phyloP scores from a whole-genome alignment of 2,113 vertebrate genomes.

The Microcebus lehilahytsara region DNA sequence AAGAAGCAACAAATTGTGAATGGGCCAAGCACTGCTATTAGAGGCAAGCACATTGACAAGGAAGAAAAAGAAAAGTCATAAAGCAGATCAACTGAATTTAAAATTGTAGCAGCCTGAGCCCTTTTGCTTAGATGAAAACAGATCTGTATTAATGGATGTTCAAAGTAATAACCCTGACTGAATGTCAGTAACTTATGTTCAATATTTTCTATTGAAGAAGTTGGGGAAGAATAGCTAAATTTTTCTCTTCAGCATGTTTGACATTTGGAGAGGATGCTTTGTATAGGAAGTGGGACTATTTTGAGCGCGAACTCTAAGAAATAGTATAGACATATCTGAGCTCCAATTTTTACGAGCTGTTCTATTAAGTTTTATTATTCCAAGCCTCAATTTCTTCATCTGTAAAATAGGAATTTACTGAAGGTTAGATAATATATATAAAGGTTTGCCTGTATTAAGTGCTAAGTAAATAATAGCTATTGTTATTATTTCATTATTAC shows the following conservation, averaged over 20 bases:
- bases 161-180: background rate
- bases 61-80: background rate
- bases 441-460: background rate
- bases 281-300: background rate
- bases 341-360: background rate
- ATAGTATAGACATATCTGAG: background rate
- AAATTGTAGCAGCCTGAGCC: background rate
- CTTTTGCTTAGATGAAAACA: background rate
- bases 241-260: background rate
- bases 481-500: background rate
- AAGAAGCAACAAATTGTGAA: background rate
- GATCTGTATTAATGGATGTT: background rate
- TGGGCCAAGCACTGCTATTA: background rate
- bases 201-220: slow-evolving; percentile 12
- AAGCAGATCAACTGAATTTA: background rate
- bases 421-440: background rate
- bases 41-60: background rate
- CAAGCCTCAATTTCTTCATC: background rate
- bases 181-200: slow-evolving; percentile 20
- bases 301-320: background rate
- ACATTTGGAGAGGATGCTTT: background rate
- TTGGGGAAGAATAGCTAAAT: background rate
- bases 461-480: slow-evolving; percentile 10
- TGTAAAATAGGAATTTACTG: background rate
- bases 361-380: background rate